Evolutionary conservation across 2,113 vertebrate species (phyloP), one percentile per base, ranked within the genome.

Genomic region (Albula glossodonta): DNA sequence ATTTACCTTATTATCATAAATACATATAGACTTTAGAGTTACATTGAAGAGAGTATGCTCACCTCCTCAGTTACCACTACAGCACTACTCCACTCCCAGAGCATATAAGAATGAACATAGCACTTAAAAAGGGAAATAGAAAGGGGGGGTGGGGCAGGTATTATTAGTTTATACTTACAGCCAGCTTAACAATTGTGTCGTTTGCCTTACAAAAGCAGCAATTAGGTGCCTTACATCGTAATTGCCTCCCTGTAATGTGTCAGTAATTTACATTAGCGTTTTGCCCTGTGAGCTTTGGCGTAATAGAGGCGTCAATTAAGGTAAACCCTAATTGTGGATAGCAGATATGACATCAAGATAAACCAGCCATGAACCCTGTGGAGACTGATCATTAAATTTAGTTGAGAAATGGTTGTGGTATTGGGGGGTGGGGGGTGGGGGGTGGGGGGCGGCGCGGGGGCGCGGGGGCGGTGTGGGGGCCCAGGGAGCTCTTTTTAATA

Each of bases 261-360:
- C 90, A 89, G 86, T 91, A 89, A 91, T 93, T 93, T 92, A 91
- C 90, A 92, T 91, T 87, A 91, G 87, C 15, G 79, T 90, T 56
- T 85, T 89, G 84, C 25, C 81, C 80, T 82, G 85, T 89, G 83
- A 80, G 81, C 83, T 52, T 85, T 82, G 41, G 31, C 90, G 89
- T 84, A 84, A 86, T 80, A 31, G 57, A 90, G 70, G 80, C 80
- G 79, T 86, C 66, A 49, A 88, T 91, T 87, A 87, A 87, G 83
- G 80, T 84, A 85, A 87, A 83, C 81, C 70, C 83, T 89, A 91
- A 93, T 84, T 87, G 86, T 88, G 84, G 89, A 86, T 83, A 93
- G 87, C 88, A 90, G 92, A 94, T 94, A 93, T 91, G 90, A 94
- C 88, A 89, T 92, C 93, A 92, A 91, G 91, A 93, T 91, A 87